Evolutionary conservation across 1,140 invertebrate genomes (phyloP).

Genomic region (Trachymyrmex septentrionalis): DNA sequence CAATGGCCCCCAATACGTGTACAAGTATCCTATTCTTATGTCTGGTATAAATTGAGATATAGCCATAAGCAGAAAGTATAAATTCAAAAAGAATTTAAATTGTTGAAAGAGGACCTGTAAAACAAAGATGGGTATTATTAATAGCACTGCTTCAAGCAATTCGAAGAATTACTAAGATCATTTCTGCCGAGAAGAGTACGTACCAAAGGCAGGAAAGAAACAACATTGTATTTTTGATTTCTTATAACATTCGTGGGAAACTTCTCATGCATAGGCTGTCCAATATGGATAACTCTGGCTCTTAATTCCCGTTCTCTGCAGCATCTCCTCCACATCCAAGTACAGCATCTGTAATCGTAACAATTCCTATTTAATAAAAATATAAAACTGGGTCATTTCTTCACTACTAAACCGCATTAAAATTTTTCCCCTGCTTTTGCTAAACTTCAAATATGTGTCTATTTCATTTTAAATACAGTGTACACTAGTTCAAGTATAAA

Average conservation of each 20-base stretch:
- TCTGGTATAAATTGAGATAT: conserved; percentile 98
- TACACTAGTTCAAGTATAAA: no score
- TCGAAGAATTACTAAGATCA: neutral
- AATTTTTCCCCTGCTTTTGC: no score
- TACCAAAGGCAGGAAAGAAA: conserved; percentile 99
- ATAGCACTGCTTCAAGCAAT: neutral
- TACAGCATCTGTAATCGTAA: conserved; percentile 83
- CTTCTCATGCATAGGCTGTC: conserved; percentile 90
- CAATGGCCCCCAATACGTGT: conserved; percentile 99
- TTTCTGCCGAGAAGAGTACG: conserved; percentile 62
- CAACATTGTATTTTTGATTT: conserved; percentile 99
- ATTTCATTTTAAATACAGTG: no score
- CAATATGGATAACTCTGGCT: conserved; percentile 89
- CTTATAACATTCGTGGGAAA: conserved; percentile 98
- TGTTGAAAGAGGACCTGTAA: conserved; percentile 97
- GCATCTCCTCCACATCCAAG: conserved; percentile 90
- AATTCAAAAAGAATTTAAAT: conserved; percentile 99
- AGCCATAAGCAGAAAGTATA: conserved; percentile 99
- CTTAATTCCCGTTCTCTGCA: conserved; percentile 89
- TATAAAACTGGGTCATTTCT: neutral
- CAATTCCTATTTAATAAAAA: neutral
- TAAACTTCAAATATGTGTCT: no score
- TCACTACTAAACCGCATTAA: no score
- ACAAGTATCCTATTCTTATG: conserved; percentile 98
- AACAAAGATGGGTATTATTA: conserved; percentile 58